Conservation (phyloP, 2,113 vertebrate genomes). For the Progne subis region DNA sequence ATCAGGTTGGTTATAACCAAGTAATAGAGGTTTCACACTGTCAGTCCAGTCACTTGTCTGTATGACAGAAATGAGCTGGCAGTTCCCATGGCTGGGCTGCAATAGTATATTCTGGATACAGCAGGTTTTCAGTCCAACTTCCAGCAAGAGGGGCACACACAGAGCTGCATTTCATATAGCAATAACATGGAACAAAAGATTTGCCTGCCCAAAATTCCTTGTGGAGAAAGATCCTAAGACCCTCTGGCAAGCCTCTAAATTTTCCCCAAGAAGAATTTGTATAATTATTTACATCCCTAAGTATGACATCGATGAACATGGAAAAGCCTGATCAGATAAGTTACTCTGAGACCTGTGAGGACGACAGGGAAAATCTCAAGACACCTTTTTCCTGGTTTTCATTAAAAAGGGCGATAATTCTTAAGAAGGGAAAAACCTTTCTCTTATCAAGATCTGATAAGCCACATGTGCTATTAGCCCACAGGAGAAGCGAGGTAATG, state of each 20-base stretch:
- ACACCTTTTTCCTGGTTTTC: neutral
- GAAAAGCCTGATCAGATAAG: neutral
- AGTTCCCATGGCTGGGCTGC: neutral
- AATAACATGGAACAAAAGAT: neutral
- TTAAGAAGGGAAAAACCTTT: neutral
- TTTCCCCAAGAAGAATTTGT: neutral
- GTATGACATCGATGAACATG: neutral
- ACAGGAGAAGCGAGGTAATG: neutral
- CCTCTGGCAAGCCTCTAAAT: neutral
- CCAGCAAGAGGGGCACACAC: neutral
- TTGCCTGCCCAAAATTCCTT: neutral
- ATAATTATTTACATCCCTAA: neutral
- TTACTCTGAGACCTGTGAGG: neutral
- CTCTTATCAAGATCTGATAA: neutral
- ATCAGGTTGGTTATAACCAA: neutral
- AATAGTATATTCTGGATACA: neutral
- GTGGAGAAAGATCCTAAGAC: neutral
- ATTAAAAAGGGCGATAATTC: neutral
- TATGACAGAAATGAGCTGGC: neutral
- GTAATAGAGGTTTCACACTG: neutral
- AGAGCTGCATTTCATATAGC: neutral
- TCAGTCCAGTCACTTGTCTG: neutral
- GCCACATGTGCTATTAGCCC: neutral
- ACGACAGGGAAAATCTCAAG: neutral
- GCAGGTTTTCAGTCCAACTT: neutral